A percentile compares a stretch with the other conserved stretches of the same genome.
These are phyloP conservation scores for Stegastes partitus DNA, from an alignment of 2,113 vertebrate genomes.

Conservation along the genomic window DNA sequence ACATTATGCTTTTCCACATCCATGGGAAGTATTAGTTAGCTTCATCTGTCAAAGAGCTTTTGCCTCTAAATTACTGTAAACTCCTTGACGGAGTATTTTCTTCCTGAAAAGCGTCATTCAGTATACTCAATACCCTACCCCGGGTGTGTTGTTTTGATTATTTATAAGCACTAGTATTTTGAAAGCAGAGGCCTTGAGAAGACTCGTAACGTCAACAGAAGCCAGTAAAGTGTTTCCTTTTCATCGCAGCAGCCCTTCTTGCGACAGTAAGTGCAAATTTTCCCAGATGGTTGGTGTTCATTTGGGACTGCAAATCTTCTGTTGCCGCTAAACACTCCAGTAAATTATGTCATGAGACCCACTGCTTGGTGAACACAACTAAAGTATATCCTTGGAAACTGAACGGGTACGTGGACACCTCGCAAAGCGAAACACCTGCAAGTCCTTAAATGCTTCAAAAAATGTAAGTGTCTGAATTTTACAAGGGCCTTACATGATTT, in stretches of 20 bases:
- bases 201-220: constrained; percentile 29
- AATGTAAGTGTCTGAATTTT: no score
- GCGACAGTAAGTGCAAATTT: constrained; percentile 28
- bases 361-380: background rate
- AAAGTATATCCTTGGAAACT: background rate
- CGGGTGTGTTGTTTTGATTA: constrained; percentile 27
- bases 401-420: background rate
- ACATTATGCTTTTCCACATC: constrained; percentile 1
- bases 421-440: background rate
- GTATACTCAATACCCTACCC: constrained; percentile 14
- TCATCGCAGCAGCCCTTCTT: constrained; percentile 1
- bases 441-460: no score
- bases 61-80: background rate
- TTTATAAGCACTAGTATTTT: constrained; percentile 37
- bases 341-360: background rate
- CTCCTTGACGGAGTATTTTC: background rate
- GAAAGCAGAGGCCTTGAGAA: constrained; percentile 16
- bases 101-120: constrained; percentile 5
- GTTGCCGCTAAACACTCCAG: constrained; percentile 15
- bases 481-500: no score
- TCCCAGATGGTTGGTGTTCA: constrained; percentile 39
- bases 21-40: background rate
- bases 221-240: constrained; percentile 9
- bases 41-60: background rate
- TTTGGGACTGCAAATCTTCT: constrained; percentile 30